Conservation (phyloP, 2,888 invertebrate species). For the Mesodorylaimus sp. region DNA sequence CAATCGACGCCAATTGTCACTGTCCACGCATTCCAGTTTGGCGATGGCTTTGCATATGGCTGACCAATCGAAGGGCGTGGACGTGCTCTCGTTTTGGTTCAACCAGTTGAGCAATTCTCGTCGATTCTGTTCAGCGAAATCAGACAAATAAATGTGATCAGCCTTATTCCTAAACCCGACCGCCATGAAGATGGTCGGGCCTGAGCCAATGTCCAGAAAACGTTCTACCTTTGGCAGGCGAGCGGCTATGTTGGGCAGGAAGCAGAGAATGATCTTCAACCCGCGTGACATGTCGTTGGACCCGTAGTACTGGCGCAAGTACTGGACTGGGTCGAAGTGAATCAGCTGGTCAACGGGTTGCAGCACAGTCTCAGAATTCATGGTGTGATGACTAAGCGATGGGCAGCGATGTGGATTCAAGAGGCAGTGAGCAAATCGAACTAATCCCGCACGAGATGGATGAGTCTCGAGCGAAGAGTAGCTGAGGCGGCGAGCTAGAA, state of each 20-base stretch:
- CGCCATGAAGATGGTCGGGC: conserved; percentile 8
- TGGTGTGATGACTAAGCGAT: too few species aligned
- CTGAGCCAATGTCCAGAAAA: conserved; percentile 8
- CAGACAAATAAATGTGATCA: conserved; percentile 7
- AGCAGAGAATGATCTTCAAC: conserved; percentile 17
- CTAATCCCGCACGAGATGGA: too few species aligned
- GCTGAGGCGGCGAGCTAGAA: too few species aligned
- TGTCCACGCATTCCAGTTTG: neutral
- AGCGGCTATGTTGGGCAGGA: conserved; percentile 7
- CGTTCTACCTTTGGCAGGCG: too few species aligned
- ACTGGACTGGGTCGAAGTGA: neutral
- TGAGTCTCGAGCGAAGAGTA: too few species aligned
- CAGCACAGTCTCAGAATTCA: too few species aligned
- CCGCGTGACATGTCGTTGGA: neutral
- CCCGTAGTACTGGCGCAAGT: conserved; percentile 1
- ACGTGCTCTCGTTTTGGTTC: neutral
- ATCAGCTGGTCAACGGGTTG: neutral
- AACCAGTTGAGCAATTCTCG: neutral
- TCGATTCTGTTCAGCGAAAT: conserved; percentile 8
- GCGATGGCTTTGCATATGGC: conserved; percentile 1
- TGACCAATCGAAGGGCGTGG: conserved; percentile 6
- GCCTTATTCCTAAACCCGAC: conserved; percentile 1
- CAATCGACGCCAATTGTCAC: neutral
- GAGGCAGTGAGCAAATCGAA: too few species aligned
- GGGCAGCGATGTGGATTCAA: too few species aligned